phyloP scores from a whole-genome alignment of 1,140 invertebrate species.

The Sitodiplosis mosellana region DNA sequence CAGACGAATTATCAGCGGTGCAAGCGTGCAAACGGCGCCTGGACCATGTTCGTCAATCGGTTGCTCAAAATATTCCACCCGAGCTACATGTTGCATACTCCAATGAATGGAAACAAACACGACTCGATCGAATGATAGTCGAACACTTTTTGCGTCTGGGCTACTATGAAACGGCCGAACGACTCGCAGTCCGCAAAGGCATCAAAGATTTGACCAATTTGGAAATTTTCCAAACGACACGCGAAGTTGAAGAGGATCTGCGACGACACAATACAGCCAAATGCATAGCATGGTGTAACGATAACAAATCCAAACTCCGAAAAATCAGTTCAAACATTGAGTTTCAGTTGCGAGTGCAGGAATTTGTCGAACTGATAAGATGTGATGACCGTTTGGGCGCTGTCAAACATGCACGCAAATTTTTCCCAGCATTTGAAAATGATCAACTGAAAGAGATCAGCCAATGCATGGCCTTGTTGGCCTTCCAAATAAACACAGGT shows the following conservation, averaged over 20 bases:
- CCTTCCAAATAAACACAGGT: slow-evolving; percentile 69
- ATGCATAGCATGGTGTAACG: slow-evolving; percentile 92
- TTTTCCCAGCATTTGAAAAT: slow-evolving; percentile 73
- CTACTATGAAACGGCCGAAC: slow-evolving; percentile 83
- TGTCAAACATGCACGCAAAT: slow-evolving; percentile 83
- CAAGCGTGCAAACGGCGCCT: slow-evolving; percentile 60
- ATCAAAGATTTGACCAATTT: slow-evolving; percentile 86
- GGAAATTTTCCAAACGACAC: slow-evolving; percentile 75
- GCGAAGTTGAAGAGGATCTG: slow-evolving; percentile 70
- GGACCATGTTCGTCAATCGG: slow-evolving; percentile 80
- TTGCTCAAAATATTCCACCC: too few relatives aligned
- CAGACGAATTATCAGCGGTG: slow-evolving; percentile 71
- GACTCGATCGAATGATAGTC: slow-evolving; percentile 85
- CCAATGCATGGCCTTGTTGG: slow-evolving; percentile 86
- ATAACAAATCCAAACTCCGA: slow-evolving; percentile 89
- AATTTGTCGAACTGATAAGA: slow-evolving; percentile 90
- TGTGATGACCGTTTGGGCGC: slow-evolving; percentile 72
- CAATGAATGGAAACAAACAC: slow-evolving; percentile 62
- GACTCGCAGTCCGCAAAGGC: slow-evolving; percentile 61
- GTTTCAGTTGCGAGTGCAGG: slow-evolving; percentile 84
- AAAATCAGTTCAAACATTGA: slow-evolving; percentile 81
- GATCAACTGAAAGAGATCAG: slow-evolving; percentile 77
- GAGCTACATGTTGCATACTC: slow-evolving; percentile 32
- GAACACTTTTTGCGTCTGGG: slow-evolving; percentile 93
- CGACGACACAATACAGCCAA: slow-evolving; percentile 62